Evolutionary conservation across 2,888 invertebrate species (phyloP), one percentile per base, ranked within the genome.

Genomic region (Melinaea menophilus): DNA sequence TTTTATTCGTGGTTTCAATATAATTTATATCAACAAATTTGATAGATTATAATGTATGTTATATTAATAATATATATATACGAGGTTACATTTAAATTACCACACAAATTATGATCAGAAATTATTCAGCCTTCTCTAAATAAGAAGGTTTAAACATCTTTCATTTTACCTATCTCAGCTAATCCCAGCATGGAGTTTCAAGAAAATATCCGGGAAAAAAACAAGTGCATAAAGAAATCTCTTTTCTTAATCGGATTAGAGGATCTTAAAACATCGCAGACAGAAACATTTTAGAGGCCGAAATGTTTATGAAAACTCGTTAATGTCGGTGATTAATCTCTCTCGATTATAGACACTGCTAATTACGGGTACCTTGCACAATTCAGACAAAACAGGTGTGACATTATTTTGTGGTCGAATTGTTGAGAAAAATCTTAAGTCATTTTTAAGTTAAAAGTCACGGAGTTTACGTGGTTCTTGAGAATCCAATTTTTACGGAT

Each of bases 301-400:
- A 63, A 65, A 63, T 65, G 59, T 69, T 65, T 64, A 65, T 73
- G 63, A 71, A 72, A 70, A 67, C 71, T 60, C 71, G 69, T 73
- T 73, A 74, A 77, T 77, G 77, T 73, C 58, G 65, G 70, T 74
- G 67, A 75, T 77, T 77, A 75, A 78, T 77, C 73, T 75, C 63
- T 58, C 65, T 66, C 72, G 74, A 74, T 75, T 74, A 76, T 74
- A 73, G 73, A 72, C 66, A 62, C 54, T 63, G 68, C 72, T 77
- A 77, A 78, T 76, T 75, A 74, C 75, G 66, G 22, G 22, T 73
- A 37, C 37, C 7, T 37, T 37, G 7, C 5, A 7, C 37, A 9
- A 11, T 41, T 41, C 11, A 9, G 2, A 9, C 11, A 41, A 41
- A 41, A 5, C 5, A 9, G 41, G 9, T 41, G 9, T 1, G 3